Evolutionary conservation across 2,797 vertebrate genomes (phyloP).

Genomic region (Acanthurus leucopareius): DNA sequence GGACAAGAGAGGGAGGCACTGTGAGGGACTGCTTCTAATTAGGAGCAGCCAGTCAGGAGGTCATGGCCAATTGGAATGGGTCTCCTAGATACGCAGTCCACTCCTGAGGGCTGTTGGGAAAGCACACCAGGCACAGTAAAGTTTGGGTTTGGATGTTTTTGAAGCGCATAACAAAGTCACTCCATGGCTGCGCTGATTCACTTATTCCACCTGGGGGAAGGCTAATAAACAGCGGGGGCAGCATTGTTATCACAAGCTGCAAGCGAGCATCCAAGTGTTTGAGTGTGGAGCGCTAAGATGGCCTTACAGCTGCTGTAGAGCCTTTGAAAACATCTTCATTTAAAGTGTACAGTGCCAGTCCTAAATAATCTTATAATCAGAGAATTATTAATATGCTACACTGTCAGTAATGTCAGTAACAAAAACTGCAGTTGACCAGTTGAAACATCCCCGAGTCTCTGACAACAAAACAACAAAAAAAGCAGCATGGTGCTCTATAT

Average conservation of each 20-base stretch:
- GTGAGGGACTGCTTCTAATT: conserved; percentile 78
- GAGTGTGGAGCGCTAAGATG: background rate
- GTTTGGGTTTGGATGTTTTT: conserved; percentile 61
- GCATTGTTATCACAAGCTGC: conserved; percentile 25
- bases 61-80: conserved; percentile 71
- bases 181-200: conserved; percentile 34
- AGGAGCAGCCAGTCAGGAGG: conserved; percentile 77
- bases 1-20: conserved; percentile 75
- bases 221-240: conserved; percentile 40
- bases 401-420: background rate
- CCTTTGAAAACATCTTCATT: background rate
- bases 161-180: conserved; percentile 45
- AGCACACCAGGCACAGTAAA: conserved; percentile 31
- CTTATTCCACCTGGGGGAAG: conserved; percentile 34
- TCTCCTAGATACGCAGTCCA: conserved; percentile 65
- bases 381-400: background rate
- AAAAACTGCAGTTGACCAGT: background rate
- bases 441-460: background rate
- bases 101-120: conserved; percentile 43
- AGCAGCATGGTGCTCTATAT: background rate
- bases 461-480: background rate
- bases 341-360: background rate
- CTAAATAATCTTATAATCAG: background rate
- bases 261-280: conserved; percentile 5
- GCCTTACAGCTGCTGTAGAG: background rate